phyloP scores from a whole-genome alignment of 2,113 vertebrate species.

The Onychostruthus taczanowskii region DNA sequence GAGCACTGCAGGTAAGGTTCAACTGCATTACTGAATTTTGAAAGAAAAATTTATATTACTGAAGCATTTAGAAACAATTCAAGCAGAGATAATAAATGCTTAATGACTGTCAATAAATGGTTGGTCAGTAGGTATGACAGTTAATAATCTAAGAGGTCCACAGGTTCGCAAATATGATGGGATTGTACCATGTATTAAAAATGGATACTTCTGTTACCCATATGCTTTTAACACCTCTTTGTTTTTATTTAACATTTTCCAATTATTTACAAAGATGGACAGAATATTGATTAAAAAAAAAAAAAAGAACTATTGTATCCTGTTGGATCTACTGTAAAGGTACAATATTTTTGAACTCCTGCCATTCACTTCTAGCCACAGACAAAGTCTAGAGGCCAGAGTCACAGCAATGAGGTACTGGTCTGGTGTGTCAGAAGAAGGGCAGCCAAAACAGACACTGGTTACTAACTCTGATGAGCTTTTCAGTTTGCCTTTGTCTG shows the following conservation, averaged over 20 bases:
- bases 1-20: not conserved
- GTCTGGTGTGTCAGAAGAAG: not conserved
- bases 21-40: not conserved
- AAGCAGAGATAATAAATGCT: constrained; percentile 16
- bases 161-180: not conserved
- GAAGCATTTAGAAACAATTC: constrained; percentile 22
- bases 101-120: constrained; percentile 29
- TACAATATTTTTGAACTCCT: not conserved
- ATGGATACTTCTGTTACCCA: not conserved
- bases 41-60: constrained; percentile 5
- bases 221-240: not conserved
- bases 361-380: not conserved
- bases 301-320: fast-evolving
- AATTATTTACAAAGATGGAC: not conserved
- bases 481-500: not conserved
- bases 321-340: not conserved
- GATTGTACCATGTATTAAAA: not conserved
- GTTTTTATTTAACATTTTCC: not conserved
- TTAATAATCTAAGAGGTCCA: not conserved
- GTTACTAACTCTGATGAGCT: not conserved
- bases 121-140: not conserved
- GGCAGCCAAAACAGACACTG: not conserved
- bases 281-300: not conserved
- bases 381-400: not conserved
- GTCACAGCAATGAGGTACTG: not conserved